phyloP scores from a whole-genome alignment of 2,797 vertebrate species.

The Champsocephalus gunnari region DNA sequence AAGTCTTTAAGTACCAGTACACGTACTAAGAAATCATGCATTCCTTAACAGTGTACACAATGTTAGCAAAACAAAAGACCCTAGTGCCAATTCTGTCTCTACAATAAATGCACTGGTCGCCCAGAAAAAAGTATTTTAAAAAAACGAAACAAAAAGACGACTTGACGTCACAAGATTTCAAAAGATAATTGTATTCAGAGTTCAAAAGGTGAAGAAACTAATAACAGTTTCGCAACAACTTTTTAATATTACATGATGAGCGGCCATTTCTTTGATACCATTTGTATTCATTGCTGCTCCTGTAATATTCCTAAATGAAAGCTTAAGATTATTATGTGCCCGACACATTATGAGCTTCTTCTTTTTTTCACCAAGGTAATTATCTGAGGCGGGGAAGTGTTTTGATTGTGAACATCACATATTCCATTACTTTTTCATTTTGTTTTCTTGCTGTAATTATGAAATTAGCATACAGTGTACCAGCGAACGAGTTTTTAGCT shows the following conservation, averaged over 20 bases:
- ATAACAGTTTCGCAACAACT: not conserved
- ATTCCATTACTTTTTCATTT: constrained; percentile 54
- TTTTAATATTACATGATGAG: constrained; percentile 17
- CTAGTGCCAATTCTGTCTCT: no score
- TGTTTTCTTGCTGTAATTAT: constrained; percentile 59
- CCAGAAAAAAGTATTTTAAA: no score
- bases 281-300: constrained; percentile 15
- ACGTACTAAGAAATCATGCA: not conserved
- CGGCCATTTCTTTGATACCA: not conserved
- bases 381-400: constrained; percentile 26
- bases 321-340: constrained; percentile 16
- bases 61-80: not conserved
- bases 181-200: not conserved
- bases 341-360: not conserved
- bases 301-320: constrained; percentile 25
- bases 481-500: constrained; percentile 43
- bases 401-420: constrained; percentile 39
- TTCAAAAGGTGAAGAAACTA: constrained; percentile 3
- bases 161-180: not conserved
- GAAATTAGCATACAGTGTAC: constrained; percentile 35
- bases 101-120: no score
- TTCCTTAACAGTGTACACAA: not conserved
- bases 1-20: not conserved
- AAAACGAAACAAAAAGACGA: not conserved
- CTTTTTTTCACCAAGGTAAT: constrained; percentile 23